phyloP scores from a whole-genome alignment of 2,888 invertebrate species.

The Eupithecia subumbrata region DNA sequence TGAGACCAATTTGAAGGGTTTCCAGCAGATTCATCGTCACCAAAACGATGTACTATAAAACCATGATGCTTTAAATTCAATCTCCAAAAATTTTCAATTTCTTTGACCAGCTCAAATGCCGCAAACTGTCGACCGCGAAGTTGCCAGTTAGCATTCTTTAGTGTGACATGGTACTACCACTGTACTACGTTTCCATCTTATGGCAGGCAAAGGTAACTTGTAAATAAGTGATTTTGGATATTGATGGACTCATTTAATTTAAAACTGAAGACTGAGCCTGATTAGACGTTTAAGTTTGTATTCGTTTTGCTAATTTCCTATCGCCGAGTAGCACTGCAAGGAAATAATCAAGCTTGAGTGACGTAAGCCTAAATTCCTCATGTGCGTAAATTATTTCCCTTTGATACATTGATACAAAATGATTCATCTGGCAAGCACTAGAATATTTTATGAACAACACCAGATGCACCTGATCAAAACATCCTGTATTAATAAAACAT shows the following conservation, averaged over 20 bases:
- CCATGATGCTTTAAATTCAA: background rate
- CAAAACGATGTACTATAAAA: background rate
- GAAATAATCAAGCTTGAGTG: background rate
- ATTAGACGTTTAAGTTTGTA: conserved; percentile 42
- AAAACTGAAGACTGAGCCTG: conserved; percentile 51
- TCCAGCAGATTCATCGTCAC: background rate
- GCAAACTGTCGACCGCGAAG: background rate
- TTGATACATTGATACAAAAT: conserved; percentile 18
- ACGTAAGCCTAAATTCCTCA: background rate
- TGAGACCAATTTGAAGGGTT: background rate
- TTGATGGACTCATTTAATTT: background rate
- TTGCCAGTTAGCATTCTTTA: background rate
- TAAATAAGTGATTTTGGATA: background rate
- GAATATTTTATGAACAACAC: conserved; percentile 29
- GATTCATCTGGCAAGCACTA: background rate
- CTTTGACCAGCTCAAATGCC: background rate
- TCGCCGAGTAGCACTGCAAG: background rate
- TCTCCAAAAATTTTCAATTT: too few relatives aligned
- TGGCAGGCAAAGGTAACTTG: background rate
- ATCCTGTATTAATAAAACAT: conserved; percentile 45
- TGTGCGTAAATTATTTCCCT: background rate
- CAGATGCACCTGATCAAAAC: conserved; percentile 30
- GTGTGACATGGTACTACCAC: background rate
- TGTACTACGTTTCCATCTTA: background rate
- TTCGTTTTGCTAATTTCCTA: background rate